Conservation (phyloP, 1,140 invertebrate genomes). For the Hyphantria cunea region DNA sequence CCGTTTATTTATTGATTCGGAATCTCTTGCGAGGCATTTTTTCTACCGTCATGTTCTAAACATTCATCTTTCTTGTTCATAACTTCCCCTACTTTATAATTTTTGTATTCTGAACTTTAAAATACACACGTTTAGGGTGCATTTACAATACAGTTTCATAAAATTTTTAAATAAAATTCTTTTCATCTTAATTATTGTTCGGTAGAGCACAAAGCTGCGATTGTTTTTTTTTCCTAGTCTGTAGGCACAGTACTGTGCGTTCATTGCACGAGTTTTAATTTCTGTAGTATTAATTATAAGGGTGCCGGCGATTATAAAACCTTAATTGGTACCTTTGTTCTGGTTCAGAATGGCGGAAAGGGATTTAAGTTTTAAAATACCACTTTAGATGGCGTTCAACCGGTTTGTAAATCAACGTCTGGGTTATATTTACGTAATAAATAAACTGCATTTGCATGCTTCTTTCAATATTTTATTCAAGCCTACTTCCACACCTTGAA, state of each 20-base stretch:
- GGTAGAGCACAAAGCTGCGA: slow-evolving; percentile 57
- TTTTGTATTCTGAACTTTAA: slow-evolving; percentile 28
- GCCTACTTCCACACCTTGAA: background rate
- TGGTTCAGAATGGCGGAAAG: slow-evolving; percentile 42
- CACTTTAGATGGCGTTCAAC: slow-evolving; percentile 28
- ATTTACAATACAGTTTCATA: slow-evolving; percentile 38
- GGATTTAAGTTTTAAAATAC: slow-evolving; percentile 52
- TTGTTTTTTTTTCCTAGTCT: slow-evolving; percentile 64
- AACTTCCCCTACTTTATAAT: slow-evolving; percentile 3
- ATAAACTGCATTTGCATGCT: background rate
- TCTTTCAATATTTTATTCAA: background rate
- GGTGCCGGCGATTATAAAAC: slow-evolving; percentile 60
- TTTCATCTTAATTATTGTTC: slow-evolving; percentile 71
- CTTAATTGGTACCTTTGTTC: slow-evolving; percentile 69
- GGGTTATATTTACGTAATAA: slow-evolving; percentile 13
- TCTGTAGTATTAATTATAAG: slow-evolving; percentile 69
- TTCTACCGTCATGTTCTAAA: slow-evolving; percentile 33
- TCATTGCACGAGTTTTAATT: slow-evolving; percentile 67
- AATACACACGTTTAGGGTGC: slow-evolving; percentile 32
- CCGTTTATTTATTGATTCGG: background rate
- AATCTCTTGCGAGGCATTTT: background rate
- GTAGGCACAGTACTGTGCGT: slow-evolving; percentile 42
- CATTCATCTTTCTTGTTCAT: slow-evolving; percentile 28
- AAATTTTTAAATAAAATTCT: slow-evolving; percentile 43
- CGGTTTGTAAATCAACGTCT: slow-evolving; percentile 22